These are phyloP conservation scores for Microtus montanus DNA, from an alignment of 2,113 vertebrate genomes.

Conservation along the genomic window DNA sequence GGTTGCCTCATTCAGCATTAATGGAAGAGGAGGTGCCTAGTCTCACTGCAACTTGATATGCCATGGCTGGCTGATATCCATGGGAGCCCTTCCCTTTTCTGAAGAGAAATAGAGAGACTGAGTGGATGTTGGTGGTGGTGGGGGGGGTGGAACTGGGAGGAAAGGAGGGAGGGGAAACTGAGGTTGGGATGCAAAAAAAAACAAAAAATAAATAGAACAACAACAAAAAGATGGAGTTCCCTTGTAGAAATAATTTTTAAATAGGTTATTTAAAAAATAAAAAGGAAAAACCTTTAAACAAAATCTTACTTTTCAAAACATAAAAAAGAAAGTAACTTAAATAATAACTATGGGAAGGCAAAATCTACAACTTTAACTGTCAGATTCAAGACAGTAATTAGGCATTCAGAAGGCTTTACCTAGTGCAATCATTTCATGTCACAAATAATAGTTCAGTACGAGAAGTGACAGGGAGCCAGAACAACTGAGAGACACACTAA, in stretches of 20 bases:
- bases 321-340: neutral
- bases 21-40: neutral
- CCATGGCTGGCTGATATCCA: neutral
- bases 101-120: neutral
- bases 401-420: neutral
- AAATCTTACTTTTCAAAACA: constrained; percentile 44
- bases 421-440: neutral
- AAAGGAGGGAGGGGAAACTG: neutral
- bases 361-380: neutral
- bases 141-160: neutral
- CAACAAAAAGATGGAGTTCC: neutral
- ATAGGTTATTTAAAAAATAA: neutral
- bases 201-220: neutral
- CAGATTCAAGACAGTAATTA: neutral
- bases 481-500: neutral
- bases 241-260: neutral
- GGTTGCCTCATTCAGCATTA: neutral
- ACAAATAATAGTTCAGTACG: neutral
- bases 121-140: neutral
- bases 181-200: neutral
- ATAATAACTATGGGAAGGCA: neutral
- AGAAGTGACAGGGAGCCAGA: neutral
- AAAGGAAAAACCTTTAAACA: neutral
- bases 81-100: neutral
- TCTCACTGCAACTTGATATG: neutral